These are phyloP conservation scores for Aratinga solstitialis DNA, from an alignment of 2,797 vertebrate genomes.

Conservation along the genomic window DNA sequence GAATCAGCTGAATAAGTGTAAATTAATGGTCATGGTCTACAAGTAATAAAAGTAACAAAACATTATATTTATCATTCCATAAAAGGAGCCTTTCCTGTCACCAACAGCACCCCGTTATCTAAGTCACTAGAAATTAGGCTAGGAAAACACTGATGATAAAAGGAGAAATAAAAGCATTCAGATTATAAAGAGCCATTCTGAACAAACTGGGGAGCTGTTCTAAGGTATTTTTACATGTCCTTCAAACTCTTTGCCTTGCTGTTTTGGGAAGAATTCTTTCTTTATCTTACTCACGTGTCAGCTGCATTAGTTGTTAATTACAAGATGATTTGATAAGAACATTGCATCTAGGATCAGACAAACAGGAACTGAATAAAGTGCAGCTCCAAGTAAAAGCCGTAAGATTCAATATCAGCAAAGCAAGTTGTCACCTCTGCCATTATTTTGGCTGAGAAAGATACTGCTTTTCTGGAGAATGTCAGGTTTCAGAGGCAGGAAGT, in stretches of 20 bases:
- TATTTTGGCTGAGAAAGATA: not conserved
- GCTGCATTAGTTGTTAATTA: conserved; percentile 6
- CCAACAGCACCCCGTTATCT: not conserved
- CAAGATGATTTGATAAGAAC: not conserved
- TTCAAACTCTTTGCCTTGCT: not conserved
- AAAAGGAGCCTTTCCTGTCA: not conserved
- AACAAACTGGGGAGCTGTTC: not conserved
- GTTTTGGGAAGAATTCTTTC: not conserved
- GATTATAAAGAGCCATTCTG: not conserved
- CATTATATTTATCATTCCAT: not conserved
- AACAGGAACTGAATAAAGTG: not conserved
- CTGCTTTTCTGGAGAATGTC: not conserved
- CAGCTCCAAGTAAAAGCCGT: not conserved
- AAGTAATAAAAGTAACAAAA: not conserved
- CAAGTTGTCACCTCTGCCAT: not conserved
- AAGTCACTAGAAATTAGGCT: not conserved
- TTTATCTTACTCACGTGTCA: not conserved
- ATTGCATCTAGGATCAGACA: not conserved
- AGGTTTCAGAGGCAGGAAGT: conserved; percentile 4
- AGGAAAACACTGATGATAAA: not conserved
- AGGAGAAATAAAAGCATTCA: not conserved
- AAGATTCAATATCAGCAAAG: not conserved
- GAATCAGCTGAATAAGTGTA: not conserved
- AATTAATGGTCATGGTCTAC: not conserved
- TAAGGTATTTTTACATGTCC: not conserved